Percentiles rank a stretch among this genome's conserved stretches.
Evolutionary conservation across 2,113 vertebrate species (phyloP).

Genomic region (Tetrax tetrax): DNA sequence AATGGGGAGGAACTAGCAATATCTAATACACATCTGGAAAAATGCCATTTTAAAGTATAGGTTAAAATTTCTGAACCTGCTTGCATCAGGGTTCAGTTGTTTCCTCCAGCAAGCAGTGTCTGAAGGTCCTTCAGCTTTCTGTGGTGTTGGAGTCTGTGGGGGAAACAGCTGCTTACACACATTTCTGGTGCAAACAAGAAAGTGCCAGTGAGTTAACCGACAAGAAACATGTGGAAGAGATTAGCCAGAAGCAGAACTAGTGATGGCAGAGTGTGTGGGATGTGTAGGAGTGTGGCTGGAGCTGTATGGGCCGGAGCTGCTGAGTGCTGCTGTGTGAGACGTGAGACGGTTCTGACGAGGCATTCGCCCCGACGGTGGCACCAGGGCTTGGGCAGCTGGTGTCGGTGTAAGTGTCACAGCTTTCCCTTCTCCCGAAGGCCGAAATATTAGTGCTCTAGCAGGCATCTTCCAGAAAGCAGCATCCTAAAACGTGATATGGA

Average conservation of each 20-base stretch:
- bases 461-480: background rate
- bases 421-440: background rate
- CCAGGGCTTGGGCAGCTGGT: accelerated
- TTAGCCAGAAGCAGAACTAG: background rate
- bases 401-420: background rate
- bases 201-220: background rate
- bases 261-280: background rate
- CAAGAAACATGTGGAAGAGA: background rate
- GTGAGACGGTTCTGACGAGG: background rate
- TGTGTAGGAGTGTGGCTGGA: accelerated
- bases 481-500: background rate
- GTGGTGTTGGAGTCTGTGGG: background rate
- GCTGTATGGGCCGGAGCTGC: accelerated
- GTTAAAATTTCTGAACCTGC: background rate
- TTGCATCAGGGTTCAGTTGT: background rate
- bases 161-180: background rate
- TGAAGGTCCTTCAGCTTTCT: background rate
- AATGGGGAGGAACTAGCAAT: background rate
- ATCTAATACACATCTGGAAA: background rate
- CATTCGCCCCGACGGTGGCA: background rate
- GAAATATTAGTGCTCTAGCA: accelerated
- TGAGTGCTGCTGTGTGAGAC: background rate
- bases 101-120: background rate
- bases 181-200: background rate
- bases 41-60: background rate